Base-by-base conservation (phyloP, 1,140 invertebrate species). In the Linepithema humile region DNA sequence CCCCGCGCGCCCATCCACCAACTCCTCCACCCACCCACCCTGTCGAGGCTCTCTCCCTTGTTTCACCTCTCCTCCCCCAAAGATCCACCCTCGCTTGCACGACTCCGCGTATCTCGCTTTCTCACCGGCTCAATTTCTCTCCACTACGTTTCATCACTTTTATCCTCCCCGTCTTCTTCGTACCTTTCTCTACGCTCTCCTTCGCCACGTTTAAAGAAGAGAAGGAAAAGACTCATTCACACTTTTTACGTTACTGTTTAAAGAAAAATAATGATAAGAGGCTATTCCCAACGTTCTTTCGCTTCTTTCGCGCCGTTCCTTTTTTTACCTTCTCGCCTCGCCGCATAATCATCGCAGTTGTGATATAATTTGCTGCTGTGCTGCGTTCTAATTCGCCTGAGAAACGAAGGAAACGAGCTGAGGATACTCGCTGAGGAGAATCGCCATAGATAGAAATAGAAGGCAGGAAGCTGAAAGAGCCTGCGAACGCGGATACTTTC, bases 101-200 rank as follows among this genome's bases (percentile, higher is more conserved):
- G 50, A 73, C 80, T 75, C 67, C 67, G 48, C 29, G 59, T 89
- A 69, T 82, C 72, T 57, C 48, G 45, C 70, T 80, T 87, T 82
- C 88, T 64, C 35, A 43, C 48, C 69, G 53, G 70, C 74, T 64
- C 40, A 72, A 80, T 88, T 70, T 69, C 62, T 80, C 75, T 92
- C 77, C 87, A 87, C 86, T 74, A 85, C 88, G 78, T 87, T 85
- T 86, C 82, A 69, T 67, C 74, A 78, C 75, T 88, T 88, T 85
- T 88, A 83, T 83, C 78, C 89, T 85, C 78, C 82, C 75, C 90
- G 89, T 90, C 83, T 87, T 38, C 48, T 35, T 75, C 17, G 12
- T 15, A 32, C 20, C 17, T 57, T 70, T 67, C 70, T 67, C 43
- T 59, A 45, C 15, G 3, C n/a, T 55, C 45, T 48, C 10, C 26